Evolutionary conservation across 2,113 vertebrate genomes (phyloP).

Genomic region (Eubucco bourcierii): DNA sequence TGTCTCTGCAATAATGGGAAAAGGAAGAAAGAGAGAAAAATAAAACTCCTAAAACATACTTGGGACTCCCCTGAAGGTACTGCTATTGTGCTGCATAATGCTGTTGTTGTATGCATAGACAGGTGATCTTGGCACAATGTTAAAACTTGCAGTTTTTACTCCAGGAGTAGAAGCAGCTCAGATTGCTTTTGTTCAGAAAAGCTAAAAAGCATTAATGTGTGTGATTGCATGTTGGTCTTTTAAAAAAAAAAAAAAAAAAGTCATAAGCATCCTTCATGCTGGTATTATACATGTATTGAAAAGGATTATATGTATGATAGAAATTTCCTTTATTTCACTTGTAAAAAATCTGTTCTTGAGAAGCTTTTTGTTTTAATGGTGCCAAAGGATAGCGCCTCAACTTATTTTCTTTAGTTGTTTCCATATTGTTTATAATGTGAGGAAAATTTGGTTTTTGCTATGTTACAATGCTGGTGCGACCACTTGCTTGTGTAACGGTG

Average conservation of each 20-base stretch:
- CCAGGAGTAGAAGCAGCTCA: not conserved
- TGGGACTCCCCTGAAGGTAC: not conserved
- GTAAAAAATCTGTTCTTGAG: not conserved
- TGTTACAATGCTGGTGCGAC: not conserved
- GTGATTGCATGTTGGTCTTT: not conserved
- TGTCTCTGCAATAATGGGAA: not conserved
- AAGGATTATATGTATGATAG: not conserved
- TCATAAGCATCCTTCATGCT: not conserved
- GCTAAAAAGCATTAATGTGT: not conserved
- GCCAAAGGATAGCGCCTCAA: not conserved
- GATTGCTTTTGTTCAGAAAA: not conserved
- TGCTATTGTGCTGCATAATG: not conserved
- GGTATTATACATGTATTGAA: not conserved
- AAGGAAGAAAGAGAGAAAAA: not conserved
- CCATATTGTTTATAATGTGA: not conserved
- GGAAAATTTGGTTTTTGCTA: not conserved
- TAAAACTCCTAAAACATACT: not conserved
- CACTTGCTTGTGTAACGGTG: not conserved
- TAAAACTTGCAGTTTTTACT: not conserved
- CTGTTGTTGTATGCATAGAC: not conserved
- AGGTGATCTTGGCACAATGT: not conserved
- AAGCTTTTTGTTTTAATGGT: not conserved
- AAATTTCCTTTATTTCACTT: not conserved
- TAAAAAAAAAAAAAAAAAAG: not conserved
- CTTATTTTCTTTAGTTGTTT: not conserved